Conservation (phyloP, 2,113 vertebrate genomes). For the Toxotes jaculatrix region DNA sequence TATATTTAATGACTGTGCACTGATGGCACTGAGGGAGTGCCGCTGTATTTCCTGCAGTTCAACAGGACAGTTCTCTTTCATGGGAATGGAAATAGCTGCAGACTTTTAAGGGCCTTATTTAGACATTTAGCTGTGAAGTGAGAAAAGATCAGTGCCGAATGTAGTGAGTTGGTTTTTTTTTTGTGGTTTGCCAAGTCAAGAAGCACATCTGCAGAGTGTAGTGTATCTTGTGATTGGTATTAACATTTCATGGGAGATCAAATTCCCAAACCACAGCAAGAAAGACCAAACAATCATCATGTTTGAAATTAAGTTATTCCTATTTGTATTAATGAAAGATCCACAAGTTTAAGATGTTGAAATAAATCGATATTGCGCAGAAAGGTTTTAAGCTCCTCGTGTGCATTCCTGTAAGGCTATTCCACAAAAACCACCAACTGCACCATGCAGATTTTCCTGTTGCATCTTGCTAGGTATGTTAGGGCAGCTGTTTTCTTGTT, state of each 20-base stretch:
- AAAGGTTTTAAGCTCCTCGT: background rate
- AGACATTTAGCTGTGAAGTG: slow-evolving; percentile 18
- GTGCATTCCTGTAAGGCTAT: slow-evolving; percentile 29
- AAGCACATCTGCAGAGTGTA: slow-evolving; percentile 28
- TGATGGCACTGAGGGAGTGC: slow-evolving; percentile 64
- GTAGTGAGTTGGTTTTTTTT: background rate
- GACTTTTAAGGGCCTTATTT: slow-evolving; percentile 15
- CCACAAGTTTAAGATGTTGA: background rate
- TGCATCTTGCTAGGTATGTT: slow-evolving; percentile 17
- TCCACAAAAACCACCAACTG: slow-evolving; percentile 11
- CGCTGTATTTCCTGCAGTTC: slow-evolving; percentile 57
- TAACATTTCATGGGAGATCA: slow-evolving; percentile 66
- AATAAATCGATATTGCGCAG: background rate
- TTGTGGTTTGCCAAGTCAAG: slow-evolving; percentile 10
- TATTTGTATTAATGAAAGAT: slow-evolving; percentile 11
- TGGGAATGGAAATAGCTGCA: slow-evolving; percentile 33
- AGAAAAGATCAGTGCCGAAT: slow-evolving; percentile 16
- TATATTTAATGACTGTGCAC: slow-evolving; percentile 77
- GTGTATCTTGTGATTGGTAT: slow-evolving; percentile 44
- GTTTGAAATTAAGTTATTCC: background rate
- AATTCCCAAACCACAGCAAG: slow-evolving; percentile 44
- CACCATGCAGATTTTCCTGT: slow-evolving; percentile 23
- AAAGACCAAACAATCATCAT: slow-evolving; percentile 19
- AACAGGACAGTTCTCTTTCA: slow-evolving; percentile 56
- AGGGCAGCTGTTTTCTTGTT: background rate